These are phyloP conservation scores for Dromas ardeola DNA, from an alignment of 2,113 vertebrate genomes.

Conservation along the genomic window DNA sequence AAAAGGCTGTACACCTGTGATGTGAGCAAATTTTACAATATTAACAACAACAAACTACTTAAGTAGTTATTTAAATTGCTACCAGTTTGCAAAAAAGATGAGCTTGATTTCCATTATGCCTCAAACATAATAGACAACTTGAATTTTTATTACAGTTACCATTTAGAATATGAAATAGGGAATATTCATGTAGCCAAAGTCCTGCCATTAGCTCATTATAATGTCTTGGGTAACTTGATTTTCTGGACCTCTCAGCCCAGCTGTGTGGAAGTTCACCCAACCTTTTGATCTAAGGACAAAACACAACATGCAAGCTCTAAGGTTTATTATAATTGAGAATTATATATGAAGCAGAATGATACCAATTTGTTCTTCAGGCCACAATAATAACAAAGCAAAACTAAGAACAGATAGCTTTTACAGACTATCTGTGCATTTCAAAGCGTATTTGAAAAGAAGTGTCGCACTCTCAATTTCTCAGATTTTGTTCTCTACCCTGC, in stretches of 20 bases:
- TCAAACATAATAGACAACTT: neutral
- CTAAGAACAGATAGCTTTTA: neutral
- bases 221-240: neutral
- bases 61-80: neutral
- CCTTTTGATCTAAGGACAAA: neutral
- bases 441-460: neutral
- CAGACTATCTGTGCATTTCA: neutral
- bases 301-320: neutral
- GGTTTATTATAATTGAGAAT: neutral
- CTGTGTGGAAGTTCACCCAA: neutral
- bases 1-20: neutral
- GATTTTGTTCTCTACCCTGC: neutral
- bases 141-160: neutral
- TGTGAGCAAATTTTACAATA: neutral
- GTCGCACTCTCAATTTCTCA: neutral
- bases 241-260: neutral
- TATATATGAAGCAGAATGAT: neutral
- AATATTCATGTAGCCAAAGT: neutral
- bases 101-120: neutral
- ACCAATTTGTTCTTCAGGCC: neutral
- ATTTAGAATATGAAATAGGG: neutral
- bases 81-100: neutral
- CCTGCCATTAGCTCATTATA: neutral
- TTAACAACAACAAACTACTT: neutral
- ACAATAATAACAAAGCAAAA: neutral